A percentile compares a stretch with the other conserved stretches of the same genome.
These are phyloP conservation scores for Acholoe squamosa DNA, from an alignment of 2,888 invertebrate species.

Conservation along the genomic window DNA sequence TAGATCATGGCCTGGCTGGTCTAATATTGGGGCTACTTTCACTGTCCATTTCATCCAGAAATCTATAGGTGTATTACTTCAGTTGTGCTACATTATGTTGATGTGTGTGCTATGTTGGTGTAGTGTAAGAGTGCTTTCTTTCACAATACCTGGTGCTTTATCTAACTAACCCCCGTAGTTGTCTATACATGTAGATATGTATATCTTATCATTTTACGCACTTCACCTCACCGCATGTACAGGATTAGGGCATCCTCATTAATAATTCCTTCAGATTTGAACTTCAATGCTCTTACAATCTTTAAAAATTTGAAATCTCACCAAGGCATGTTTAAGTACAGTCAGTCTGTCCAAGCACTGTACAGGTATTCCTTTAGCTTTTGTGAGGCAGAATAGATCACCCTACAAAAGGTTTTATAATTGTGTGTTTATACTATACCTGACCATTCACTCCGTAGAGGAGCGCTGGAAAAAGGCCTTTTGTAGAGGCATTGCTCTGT, in stretches of 20 bases:
- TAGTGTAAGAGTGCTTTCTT: slow-evolving; percentile 11
- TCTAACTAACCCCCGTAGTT: not conserved
- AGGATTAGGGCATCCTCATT: not conserved
- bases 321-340: not conserved
- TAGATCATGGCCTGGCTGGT: too few relatives aligned
- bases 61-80: not conserved
- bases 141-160: slow-evolving; percentile 45
- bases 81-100: not conserved
- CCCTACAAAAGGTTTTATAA: not conserved
- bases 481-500: not conserved
- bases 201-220: slow-evolving; percentile 10
- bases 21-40: too few relatives aligned
- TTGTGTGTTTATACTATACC: slow-evolving; percentile 9
- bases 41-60: too few relatives aligned
- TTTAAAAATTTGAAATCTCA: slow-evolving; percentile 43
- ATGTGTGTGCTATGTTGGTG: not conserved
- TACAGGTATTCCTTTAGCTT: not conserved
- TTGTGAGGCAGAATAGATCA: not conserved
- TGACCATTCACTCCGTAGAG: not conserved
- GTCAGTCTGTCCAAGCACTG: slow-evolving; percentile 2
- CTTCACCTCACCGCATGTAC: slow-evolving; percentile 1
- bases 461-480: not conserved
- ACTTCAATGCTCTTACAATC: slow-evolving; percentile 1
- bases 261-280: not conserved
- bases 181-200: not conserved